Base-by-base conservation (phyloP, 2,888 invertebrate species). In the Coleophora flavipennella region DNA sequence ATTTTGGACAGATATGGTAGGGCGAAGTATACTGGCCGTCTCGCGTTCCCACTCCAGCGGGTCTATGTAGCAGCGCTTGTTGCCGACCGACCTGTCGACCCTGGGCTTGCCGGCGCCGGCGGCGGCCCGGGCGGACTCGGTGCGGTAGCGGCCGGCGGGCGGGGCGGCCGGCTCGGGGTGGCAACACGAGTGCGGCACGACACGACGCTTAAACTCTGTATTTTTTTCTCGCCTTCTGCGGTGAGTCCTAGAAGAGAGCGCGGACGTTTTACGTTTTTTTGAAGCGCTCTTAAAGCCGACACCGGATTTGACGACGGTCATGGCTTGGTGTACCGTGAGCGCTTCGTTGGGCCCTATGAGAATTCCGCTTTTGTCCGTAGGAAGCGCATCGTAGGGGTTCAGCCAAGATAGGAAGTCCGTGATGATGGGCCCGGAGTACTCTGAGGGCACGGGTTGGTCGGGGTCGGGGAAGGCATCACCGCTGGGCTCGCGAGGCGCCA, bases 351-450 rank as follows among this genome's bases (percentile, higher is more conserved):
- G 59, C 1, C 57, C 70, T 41, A 80, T 35, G 33, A 77, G 43
- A 26, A 84, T 56, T 27, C 80, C 80, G 29, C 80, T 75, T 50
- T 71, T 80, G 45, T 76, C 72, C 31, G 65, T 74, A 34, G 72
- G 76, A 34, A 74, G 48, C 9, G 67, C 59, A 41, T 79, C 81
- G 43, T 73, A 85, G 11, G 87, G 87, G 54, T 90, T 88, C 27
- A 91, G 59, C 79, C 91, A 90, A 27, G 89, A 87, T 36, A 91
- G 88, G 43, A 91, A 80, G 52, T 91, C 91, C 26, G 89, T 89
- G 46, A 91, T 90, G 10, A 90, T 87, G 0, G 91, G 91, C 10
- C 91, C 91, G 31, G 74, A 86, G 50, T 89, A 89, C 54, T 80
- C 79, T 9, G 81, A 49, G n/a, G 79, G 78, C 11, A 80, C 60